Conservation (phyloP, 2,888 invertebrate genomes). For the Drosophila affinis region DNA sequence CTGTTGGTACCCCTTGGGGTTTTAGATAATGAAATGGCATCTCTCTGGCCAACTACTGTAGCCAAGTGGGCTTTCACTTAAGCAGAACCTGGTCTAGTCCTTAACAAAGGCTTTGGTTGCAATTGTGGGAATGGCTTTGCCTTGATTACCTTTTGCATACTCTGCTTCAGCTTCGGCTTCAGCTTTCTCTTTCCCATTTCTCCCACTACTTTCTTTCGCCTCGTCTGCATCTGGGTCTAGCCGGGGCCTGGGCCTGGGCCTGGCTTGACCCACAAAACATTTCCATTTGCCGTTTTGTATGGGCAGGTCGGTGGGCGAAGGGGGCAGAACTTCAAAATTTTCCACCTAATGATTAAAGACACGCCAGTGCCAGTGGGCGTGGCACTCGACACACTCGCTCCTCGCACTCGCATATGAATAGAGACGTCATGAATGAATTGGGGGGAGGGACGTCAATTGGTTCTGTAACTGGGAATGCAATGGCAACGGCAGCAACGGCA, state of each 20-base stretch:
- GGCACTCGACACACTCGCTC: constrained; percentile 9
- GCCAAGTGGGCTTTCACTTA: constrained; percentile 26
- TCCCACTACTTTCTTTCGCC: constrained; percentile 24
- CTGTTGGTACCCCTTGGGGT: too few relatives aligned
- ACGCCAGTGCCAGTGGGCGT: constrained; percentile 59
- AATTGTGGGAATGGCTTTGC: constrained; percentile 32
- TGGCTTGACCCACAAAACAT: constrained; percentile 35
- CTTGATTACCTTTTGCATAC: constrained; percentile 40
- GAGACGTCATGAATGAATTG: constrained; percentile 34
- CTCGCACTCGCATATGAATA: constrained; percentile 36
- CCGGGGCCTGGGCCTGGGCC: not conserved
- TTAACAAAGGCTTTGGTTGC: constrained; percentile 31
- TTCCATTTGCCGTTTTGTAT: constrained; percentile 24
- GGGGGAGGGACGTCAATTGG: constrained; percentile 30
- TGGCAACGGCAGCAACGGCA: constrained; percentile 23
- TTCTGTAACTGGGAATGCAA: constrained; percentile 38
- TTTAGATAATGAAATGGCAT: constrained; percentile 13
- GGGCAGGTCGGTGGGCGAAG: constrained; percentile 5
- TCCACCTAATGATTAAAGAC: constrained; percentile 42
- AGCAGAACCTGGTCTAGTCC: constrained; percentile 16
- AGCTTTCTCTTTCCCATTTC: constrained; percentile 21
- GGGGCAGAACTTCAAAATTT: not conserved
- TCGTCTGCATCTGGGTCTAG: constrained; percentile 17
- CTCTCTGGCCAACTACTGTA: constrained; percentile 6
- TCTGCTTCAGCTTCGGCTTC: not conserved